Evolutionary conservation across 2,113 vertebrate genomes (phyloP).

Genomic region (Cyprinodon brontotheroides): DNA sequence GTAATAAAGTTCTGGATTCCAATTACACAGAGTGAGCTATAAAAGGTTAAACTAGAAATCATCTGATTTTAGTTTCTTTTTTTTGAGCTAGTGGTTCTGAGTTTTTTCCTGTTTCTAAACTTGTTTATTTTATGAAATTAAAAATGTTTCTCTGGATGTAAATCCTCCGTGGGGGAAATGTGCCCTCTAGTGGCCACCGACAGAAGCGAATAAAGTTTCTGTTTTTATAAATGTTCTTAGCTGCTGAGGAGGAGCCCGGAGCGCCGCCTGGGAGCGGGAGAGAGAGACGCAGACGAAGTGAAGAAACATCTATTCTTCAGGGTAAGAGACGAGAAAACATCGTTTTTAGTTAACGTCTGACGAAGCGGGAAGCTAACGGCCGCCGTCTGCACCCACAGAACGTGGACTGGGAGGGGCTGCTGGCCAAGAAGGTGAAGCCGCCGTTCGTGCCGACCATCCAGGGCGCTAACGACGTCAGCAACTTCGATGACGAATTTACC

Average conservation of each 20-base stretch:
- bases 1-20: too few species aligned
- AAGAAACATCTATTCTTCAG: slow-evolving; percentile 98
- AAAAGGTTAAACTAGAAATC: too few species aligned
- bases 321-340: slow-evolving; percentile 73
- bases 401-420: slow-evolving; percentile 90
- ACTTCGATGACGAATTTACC: slow-evolving; percentile 99
- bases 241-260: slow-evolving; percentile 95
- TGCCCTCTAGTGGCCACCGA: background rate
- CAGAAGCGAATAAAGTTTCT: background rate
- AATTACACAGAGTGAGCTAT: too few species aligned
- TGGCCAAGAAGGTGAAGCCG: slow-evolving; percentile 95
- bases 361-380: rapidly evolving
- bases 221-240: slow-evolving; percentile 61
- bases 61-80: too few species aligned
- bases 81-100: too few species aligned
- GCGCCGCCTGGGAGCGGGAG: slow-evolving; percentile 92
- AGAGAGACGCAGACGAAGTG: slow-evolving; percentile 95
- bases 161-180: too few species aligned
- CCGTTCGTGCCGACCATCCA: slow-evolving; percentile 95
- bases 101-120: too few species aligned
- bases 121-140: too few species aligned
- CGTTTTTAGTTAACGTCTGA: rapidly evolving
- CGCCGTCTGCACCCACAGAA: slow-evolving; percentile 72
- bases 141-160: too few species aligned
- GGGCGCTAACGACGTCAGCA: slow-evolving; percentile 94